A percentile compares a stretch with the other conserved stretches of the same genome.
Conservation (phyloP, 2,888 invertebrate species). For the Macaria notata region DNA sequence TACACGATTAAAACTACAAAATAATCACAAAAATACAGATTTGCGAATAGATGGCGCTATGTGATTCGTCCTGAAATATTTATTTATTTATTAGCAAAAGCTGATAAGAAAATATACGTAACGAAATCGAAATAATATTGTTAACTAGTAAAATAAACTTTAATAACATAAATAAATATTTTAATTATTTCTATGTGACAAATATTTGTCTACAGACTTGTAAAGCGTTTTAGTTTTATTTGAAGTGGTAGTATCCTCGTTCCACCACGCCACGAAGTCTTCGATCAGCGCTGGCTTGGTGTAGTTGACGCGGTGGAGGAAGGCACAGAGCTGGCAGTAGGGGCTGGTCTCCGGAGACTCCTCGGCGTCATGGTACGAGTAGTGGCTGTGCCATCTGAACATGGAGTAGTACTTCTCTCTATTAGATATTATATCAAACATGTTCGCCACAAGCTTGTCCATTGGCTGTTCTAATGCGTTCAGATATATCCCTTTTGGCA, state of each 20-base stretch:
- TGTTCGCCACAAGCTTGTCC: constrained; percentile 32
- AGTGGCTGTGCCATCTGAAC: constrained; percentile 50
- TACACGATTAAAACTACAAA: no score
- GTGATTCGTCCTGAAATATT: no score
- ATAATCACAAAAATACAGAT: no score
- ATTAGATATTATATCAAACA: constrained; percentile 40
- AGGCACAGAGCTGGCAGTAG: constrained; percentile 36
- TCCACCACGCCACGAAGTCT: constrained; percentile 23
- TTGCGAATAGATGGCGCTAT: no score
- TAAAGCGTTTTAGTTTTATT: no score
- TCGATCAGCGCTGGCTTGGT: constrained; percentile 5
- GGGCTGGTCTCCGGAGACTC: constrained; percentile 30
- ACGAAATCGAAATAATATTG: no score
- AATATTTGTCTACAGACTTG: no score
- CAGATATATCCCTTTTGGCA: constrained; percentile 43
- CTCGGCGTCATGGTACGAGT: constrained; percentile 36
- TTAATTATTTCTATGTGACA: no score
- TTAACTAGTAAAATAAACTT: no score
- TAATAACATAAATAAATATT: no score
- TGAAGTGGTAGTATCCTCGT: background rate
- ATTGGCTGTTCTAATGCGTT: constrained; percentile 21
- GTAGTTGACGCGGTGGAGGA: constrained; percentile 11
- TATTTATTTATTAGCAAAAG: no score
- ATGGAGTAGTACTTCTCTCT: constrained; percentile 39
- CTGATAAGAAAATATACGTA: no score